Evolutionary conservation across 2,888 invertebrate species (phyloP).

Genomic region (Brachypterus glaber): DNA sequence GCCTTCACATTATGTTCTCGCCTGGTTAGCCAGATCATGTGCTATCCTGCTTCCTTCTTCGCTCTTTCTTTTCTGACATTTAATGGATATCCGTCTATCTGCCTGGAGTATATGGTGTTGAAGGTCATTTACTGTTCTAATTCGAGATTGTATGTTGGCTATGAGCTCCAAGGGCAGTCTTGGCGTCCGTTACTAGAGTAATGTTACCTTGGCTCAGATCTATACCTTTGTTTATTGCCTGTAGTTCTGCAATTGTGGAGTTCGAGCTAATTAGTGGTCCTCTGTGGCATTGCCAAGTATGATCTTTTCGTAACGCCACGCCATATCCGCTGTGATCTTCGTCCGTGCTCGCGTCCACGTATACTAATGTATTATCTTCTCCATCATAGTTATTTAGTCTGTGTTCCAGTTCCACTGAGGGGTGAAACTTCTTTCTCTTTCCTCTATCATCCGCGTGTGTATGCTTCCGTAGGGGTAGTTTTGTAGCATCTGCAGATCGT

Average conservation of each 20-base stretch:
- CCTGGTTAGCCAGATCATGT: background rate
- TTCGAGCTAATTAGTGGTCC: too few species aligned
- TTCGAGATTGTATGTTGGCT: too few species aligned
- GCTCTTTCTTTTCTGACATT: background rate
- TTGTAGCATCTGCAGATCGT: conserved; percentile 16
- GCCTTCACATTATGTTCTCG: background rate
- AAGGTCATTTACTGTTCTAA: too few species aligned
- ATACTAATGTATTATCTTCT: background rate
- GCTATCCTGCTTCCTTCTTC: background rate
- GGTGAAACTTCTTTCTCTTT: background rate
- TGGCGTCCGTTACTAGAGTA: background rate
- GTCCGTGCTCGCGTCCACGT: background rate
- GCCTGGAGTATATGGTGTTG: too few species aligned
- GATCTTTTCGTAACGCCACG: too few species aligned
- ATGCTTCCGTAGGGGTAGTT: conserved; percentile 14
- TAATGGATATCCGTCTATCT: background rate
- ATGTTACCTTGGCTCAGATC: background rate
- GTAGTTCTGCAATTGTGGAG: too few species aligned
- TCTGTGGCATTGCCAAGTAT: too few species aligned
- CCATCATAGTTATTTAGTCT: background rate
- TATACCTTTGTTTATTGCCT: background rate
- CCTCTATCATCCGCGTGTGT: background rate
- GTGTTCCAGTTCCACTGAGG: background rate
- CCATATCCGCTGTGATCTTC: background rate
- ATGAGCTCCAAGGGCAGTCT: background rate